Conservation (phyloP, 2,797 vertebrate species). For the Sebastes goodei region DNA sequence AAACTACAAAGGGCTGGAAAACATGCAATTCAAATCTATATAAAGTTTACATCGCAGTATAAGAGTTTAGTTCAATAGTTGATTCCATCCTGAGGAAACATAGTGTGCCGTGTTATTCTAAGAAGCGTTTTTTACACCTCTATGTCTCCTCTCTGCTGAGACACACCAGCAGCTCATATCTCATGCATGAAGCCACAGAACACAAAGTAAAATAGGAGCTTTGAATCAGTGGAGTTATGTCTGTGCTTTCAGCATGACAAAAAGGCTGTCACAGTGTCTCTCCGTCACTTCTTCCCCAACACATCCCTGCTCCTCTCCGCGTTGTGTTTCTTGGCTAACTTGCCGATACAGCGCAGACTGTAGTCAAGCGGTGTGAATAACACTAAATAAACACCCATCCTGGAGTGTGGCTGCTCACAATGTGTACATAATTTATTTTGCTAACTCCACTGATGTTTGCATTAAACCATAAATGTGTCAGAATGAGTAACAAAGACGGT, state of each 20-base stretch:
- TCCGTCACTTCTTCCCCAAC: constrained; percentile 16
- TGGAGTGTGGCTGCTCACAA: background rate
- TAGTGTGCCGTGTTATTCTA: background rate
- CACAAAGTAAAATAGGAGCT: constrained; percentile 20
- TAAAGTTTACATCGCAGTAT: too few species aligned
- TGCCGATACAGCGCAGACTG: background rate
- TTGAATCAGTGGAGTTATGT: constrained; percentile 6
- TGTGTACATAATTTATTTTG: background rate
- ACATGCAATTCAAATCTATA: too few species aligned
- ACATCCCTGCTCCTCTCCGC: background rate
- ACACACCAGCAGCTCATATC: constrained; percentile 27
- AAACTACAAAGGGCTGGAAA: too few species aligned
- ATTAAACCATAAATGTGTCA: background rate
- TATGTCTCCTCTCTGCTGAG: background rate
- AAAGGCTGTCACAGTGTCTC: constrained; percentile 36
- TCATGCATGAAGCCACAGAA: constrained; percentile 44
- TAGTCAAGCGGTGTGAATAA: background rate
- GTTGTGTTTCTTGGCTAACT: constrained; percentile 4
- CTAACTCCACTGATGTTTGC: background rate
- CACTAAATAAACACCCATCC: background rate
- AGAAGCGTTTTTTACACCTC: constrained; percentile 3
- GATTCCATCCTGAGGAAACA: background rate
- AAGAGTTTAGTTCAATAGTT: background rate
- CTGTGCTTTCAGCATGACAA: constrained; percentile 40
- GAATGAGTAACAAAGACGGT: background rate